Evolutionary conservation across 2,113 vertebrate genomes (phyloP).

Genomic region (Crypturellus undulatus): DNA sequence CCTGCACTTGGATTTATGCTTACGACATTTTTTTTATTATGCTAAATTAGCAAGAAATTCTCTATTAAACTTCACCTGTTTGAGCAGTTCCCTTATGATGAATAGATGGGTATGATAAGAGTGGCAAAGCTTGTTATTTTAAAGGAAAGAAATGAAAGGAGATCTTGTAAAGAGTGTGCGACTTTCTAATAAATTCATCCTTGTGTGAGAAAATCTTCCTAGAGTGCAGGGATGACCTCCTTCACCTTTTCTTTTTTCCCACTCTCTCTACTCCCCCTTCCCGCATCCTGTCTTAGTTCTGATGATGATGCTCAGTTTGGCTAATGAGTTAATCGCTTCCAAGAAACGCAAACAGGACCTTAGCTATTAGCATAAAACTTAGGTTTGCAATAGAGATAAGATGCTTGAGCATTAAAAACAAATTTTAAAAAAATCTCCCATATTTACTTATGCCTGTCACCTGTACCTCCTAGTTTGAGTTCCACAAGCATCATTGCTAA

Average conservation of each 20-base stretch:
- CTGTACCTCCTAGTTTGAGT: background rate
- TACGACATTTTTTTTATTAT: background rate
- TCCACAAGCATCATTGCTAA: background rate
- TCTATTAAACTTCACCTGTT: background rate
- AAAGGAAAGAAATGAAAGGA: background rate
- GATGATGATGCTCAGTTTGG: background rate
- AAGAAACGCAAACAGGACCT: background rate
- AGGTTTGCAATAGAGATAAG: background rate
- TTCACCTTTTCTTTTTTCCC: background rate
- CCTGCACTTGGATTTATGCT: background rate
- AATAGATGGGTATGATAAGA: background rate
- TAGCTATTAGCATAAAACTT: background rate
- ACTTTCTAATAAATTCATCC: background rate
- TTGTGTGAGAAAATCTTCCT: background rate
- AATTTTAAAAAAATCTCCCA: background rate
- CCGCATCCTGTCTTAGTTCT: background rate
- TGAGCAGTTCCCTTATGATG: background rate
- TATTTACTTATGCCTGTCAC: background rate
- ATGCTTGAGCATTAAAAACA: accelerated
- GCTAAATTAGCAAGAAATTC: background rate
- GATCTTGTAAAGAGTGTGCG: background rate
- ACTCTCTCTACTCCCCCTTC: background rate
- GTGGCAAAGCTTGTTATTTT: background rate
- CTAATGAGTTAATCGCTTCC: background rate
- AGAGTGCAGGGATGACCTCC: background rate